Percentiles rank a stretch among this genome's conserved stretches.
Conservation (phyloP, 2,113 vertebrate genomes). For the Xenus cinereus region DNA sequence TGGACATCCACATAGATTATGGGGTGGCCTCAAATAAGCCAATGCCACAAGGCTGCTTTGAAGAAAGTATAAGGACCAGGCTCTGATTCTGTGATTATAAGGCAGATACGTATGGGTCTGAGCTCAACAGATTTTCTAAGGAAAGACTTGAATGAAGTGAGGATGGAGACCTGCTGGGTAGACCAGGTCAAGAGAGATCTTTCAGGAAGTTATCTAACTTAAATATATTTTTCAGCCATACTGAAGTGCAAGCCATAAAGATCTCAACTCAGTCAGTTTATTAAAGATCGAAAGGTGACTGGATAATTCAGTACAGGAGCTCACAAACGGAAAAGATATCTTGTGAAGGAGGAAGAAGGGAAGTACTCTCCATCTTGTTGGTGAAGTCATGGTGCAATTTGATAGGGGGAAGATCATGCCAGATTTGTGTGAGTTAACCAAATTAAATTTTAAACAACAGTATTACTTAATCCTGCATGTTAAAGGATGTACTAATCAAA, state of each 20-base stretch:
- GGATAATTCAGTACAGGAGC: background rate
- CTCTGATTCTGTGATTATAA: background rate
- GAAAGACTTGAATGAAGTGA: background rate
- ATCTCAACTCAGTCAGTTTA: background rate
- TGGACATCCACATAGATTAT: background rate
- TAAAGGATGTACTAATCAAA: background rate
- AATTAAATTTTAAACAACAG: background rate
- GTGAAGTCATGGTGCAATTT: background rate
- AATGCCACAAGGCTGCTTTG: background rate
- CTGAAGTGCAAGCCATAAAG: background rate
- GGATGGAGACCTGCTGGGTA: background rate
- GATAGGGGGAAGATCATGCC: background rate
- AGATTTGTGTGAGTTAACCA: background rate
- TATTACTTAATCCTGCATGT: background rate
- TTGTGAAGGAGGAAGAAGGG: background rate
- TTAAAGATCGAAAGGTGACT: background rate
- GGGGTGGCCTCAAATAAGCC: background rate
- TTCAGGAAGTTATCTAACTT: background rate
- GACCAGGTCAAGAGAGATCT: background rate
- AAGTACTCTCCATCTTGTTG: background rate
- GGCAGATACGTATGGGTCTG: background rate
- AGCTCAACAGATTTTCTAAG: background rate
- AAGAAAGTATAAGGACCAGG: background rate
- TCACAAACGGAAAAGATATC: background rate
- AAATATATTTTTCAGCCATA: background rate